Conservation (phyloP, 2,888 invertebrate species). For the Rhaphigaster nebulosa region DNA sequence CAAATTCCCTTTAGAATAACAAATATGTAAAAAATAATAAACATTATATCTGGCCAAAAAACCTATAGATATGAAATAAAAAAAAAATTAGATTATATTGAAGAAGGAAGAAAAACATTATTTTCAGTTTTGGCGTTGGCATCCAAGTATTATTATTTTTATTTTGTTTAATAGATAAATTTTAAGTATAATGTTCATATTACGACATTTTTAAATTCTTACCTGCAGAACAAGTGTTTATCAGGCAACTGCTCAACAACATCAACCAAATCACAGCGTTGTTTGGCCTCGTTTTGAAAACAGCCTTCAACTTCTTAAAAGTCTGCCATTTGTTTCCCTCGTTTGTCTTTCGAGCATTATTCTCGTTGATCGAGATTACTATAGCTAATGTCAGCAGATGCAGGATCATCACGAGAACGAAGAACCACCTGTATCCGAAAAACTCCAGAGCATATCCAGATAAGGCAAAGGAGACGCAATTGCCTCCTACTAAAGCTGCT, state of each 20-base stretch:
- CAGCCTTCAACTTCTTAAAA: conserved; percentile 28
- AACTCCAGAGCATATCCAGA: conserved; percentile 19
- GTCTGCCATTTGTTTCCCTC: conserved; percentile 2
- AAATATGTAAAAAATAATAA: no score
- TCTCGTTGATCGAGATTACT: neutral
- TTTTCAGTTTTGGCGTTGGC: no score
- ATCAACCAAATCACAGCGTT: conserved; percentile 35
- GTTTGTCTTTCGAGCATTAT: neutral
- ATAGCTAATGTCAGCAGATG: neutral
- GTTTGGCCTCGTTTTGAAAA: conserved; percentile 28
- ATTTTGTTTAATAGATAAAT: neutral
- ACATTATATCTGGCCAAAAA: no score
- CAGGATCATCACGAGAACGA: neutral
- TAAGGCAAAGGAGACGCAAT: conserved; percentile 24
- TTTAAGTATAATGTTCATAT: neutral
- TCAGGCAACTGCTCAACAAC: neutral
- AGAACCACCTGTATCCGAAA: conserved; percentile 41
- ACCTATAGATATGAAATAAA: no score
- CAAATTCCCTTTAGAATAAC: no score
- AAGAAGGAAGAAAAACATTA: no score
- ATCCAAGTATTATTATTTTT: no score
- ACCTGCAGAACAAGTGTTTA: conserved; percentile 31
- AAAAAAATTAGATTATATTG: no score
- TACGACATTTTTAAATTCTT: neutral
- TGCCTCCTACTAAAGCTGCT: neutral